Percentiles rank a stretch among this genome's conserved stretches.
These are phyloP conservation scores for Peromyscus melanophrys DNA, from an alignment of 2,797 vertebrate species.

Conservation along the genomic window DNA sequence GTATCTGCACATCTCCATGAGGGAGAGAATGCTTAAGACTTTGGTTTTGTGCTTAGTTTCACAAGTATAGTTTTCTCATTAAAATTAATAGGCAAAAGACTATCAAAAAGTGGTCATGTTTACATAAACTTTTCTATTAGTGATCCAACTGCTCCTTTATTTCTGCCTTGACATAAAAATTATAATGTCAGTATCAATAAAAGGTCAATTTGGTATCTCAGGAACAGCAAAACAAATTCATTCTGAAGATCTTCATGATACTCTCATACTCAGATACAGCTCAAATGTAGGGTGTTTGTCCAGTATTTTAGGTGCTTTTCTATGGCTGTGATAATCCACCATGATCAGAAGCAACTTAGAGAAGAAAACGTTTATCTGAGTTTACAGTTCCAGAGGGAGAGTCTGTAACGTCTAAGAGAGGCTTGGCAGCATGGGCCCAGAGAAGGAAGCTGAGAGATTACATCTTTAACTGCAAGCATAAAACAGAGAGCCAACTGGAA, in stretches of 20 bases:
- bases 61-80: not conserved
- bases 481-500: not conserved
- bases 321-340: not conserved
- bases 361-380: not conserved
- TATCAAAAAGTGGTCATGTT: not conserved
- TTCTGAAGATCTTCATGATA: not conserved
- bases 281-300: not conserved
- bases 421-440: not conserved
- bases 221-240: not conserved
- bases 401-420: not conserved
- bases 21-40: too few relatives aligned
- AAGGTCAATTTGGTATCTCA: not conserved
- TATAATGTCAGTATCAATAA: not conserved
- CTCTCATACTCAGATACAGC: too few relatives aligned
- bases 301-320: too few relatives aligned
- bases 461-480: not conserved
- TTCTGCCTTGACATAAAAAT: slow-evolving; percentile 37
- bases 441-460: not conserved
- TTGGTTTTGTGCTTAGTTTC: not conserved
- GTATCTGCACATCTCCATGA: not conserved
- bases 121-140: slow-evolving; percentile 35
- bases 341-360: not conserved
- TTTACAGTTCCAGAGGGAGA: not conserved
- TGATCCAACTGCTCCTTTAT: slow-evolving; percentile 16
- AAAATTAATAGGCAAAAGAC: slow-evolving; percentile 60